Evolutionary conservation across 2,797 vertebrate species (phyloP).

Genomic region (Sebastes flavidus): DNA sequence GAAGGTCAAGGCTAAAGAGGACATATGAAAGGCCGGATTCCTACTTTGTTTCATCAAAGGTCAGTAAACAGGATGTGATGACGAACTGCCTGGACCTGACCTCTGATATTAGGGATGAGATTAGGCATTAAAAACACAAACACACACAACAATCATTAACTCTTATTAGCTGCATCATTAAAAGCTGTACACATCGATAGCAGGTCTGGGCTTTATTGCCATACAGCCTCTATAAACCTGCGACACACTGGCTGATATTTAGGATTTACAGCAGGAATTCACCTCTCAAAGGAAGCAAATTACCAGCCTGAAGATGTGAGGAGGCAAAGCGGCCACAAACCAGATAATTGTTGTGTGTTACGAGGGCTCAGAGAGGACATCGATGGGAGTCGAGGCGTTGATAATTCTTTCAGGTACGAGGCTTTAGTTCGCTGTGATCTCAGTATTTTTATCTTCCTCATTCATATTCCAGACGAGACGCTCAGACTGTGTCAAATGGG

Average conservation of each 20-base stretch:
- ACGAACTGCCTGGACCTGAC: constrained; percentile 22
- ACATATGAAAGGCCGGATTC: constrained; percentile 12
- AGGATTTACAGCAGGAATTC: constrained; percentile 22
- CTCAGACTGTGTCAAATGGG: constrained; percentile 50
- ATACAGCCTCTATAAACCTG: background rate
- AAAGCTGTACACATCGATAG: constrained; percentile 13
- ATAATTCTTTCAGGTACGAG: constrained; percentile 46
- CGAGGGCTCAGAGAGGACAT: constrained; percentile 16
- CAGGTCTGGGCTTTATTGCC: constrained; percentile 29
- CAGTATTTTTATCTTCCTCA: constrained; percentile 37
- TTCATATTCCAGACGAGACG: constrained; percentile 44
- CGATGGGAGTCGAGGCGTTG: constrained; percentile 35
- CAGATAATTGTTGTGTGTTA: constrained; percentile 35
- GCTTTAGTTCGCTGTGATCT: constrained; percentile 15
- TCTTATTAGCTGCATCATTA: constrained; percentile 7
- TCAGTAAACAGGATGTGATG: constrained; percentile 47
- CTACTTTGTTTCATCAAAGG: constrained; percentile 24
- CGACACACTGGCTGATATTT: background rate
- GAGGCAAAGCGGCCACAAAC: constrained; percentile 18
- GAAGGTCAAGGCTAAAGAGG: constrained; percentile 40
- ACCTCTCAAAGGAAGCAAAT: constrained; percentile 20
- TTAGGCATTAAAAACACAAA: background rate
- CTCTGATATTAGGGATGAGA: constrained; percentile 12
- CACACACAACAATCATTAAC: constrained; percentile 9
- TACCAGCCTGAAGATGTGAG: constrained; percentile 10